A percentile compares a stretch with the other conserved stretches of the same genome.
phyloP scores from a whole-genome alignment of 1,140 invertebrate species.

The Hyphantria cunea region DNA sequence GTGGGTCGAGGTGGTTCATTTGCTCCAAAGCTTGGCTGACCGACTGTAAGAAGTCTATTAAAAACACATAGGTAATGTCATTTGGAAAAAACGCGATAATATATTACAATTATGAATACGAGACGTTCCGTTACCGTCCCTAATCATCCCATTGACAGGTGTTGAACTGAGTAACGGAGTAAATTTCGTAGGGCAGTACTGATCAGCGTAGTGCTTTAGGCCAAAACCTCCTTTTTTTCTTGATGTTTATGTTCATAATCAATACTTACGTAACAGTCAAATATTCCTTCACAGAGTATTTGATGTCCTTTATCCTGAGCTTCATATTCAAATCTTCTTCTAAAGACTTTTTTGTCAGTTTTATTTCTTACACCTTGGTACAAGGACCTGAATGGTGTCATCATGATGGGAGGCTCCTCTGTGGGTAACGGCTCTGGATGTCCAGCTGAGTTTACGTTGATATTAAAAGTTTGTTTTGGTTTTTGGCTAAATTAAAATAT shows the following conservation, averaged over 20 bases:
- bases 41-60: no score
- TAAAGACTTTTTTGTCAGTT: conserved; percentile 48
- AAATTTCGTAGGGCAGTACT: no score
- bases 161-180: no score
- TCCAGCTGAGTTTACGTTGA: not conserved
- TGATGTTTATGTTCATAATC: not conserved
- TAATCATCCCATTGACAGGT: no score
- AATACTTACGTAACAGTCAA: conserved; percentile 54
- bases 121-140: no score
- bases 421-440: conserved; percentile 43
- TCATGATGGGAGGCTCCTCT: not conserved
- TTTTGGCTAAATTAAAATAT: conserved; percentile 1
- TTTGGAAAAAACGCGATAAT: no score
- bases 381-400: conserved; percentile 39
- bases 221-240: no score
- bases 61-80: no score
- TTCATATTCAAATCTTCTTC: conserved; percentile 42
- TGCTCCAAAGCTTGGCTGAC: no score
- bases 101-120: no score
- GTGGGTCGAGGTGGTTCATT: no score
- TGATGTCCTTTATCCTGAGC: conserved; percentile 35
- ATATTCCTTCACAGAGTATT: conserved; percentile 41
- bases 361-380: conserved; percentile 45
- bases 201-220: no score
- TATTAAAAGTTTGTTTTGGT: conserved; percentile 25